Base-by-base conservation (phyloP, 2,113 vertebrate genomes). In the Cochlearius cochlearius region DNA sequence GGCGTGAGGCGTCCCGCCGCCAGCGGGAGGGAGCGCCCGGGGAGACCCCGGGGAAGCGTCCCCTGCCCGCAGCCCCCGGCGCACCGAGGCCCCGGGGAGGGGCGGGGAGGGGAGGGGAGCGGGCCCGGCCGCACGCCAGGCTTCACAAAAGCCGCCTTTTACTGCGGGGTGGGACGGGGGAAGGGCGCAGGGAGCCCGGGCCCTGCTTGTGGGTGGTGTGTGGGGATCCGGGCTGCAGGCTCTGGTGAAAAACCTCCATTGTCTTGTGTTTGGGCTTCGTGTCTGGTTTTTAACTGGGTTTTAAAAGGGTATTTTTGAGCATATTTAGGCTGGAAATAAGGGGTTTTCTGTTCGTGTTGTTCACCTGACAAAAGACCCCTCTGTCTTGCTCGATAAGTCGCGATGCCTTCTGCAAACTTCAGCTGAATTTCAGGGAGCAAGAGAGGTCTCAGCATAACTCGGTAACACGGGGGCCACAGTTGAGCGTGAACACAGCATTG, bases 401-500 rank as follows among this genome's bases (percentile, higher is more conserved):
- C 0, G 11, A 32, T 52, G 78, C 27, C 5, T 56, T 68, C 36
- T 27, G 36, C 17, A 25, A 34, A 20, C 12, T 15, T 38, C 16
- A 13, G 2, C 43, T 29, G 1, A 3, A 15, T 56, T 36, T 25
- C 0, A 7, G 47, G 79, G 39, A 12, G 55, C 27, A 1, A 4
- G 58, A 29, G 47, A 13, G 21, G 27, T 19, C 50, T 38, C 0
- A 0, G 15, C 2, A 0, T 43, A 10, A 1, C 9, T 15, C 3
- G 0, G 32, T 12, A 19, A 7, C 0, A 0, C 0, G 1, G 41
- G 6, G 6, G 30, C 8, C 5, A 0, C 8, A 13, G 67, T 34
- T 9, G 36, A 9, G 10, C 8, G 34, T 4, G 23, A 36, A 1
- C 23, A 12, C 30, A 21, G 34, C 14, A 2, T 7, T 25, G 3